Evolutionary conservation across 2,888 invertebrate genomes (phyloP), one percentile per base, ranked within the genome.

Genomic region (Deilephila porcellus): DNA sequence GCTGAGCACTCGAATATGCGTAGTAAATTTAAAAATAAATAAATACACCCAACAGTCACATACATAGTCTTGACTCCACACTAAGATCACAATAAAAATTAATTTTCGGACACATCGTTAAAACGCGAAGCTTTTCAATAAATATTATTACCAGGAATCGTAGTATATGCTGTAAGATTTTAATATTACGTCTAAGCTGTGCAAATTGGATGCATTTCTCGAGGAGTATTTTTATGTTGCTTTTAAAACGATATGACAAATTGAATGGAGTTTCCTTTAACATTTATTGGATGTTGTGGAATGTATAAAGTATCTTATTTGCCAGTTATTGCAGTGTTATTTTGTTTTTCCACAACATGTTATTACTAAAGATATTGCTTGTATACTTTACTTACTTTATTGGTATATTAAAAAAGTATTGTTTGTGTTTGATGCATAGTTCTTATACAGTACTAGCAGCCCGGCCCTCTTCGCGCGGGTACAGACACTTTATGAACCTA

Each of bases 201-300:
- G 25, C 14, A 29, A 67, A 67, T 67, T 67, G 45, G 25, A 67
- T 67, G 25, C 52, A 25, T 45, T 67, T 20, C 52, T 67, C 25
- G 52, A 4, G 52, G 67, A 25, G 17, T 45, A 20, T 17, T 52
- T 52, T 52, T 52, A 52, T 64, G 25, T 67, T 25, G 17, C 45
- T 20, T 14, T 25, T 67, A 20, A 67, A 67, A 67, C 45, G 20
- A 45, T 25, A 52, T 17, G 67, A 17, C 52, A 67, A 67, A 67
- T 67, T 67, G 20, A 67, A 67, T 67, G 45, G 25, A 67, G 67
- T 45, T 52, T 45, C 14, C 45, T 67, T 20, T 52, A 67, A 67
- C 14, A 8, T 64, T 20, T 64, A 67, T 67, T 67, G 52, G 45
- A 67, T 67, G n/a, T 67, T 52, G 64, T 11, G n/a, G 37, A 11